phyloP scores from a whole-genome alignment of 2,888 invertebrate species.

The Sarcophaga subvicina region DNA sequence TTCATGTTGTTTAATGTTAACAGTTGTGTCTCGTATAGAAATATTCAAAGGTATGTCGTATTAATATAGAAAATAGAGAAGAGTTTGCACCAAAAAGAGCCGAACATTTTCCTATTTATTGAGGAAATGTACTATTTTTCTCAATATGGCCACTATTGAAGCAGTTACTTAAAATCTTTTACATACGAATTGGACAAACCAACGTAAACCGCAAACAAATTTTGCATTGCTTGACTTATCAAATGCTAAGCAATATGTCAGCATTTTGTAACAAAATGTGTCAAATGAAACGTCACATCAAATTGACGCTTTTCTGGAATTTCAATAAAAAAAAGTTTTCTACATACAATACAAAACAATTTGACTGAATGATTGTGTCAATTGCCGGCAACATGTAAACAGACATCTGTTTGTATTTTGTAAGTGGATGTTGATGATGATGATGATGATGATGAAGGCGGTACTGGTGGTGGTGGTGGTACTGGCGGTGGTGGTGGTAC shows the following conservation, averaged over 20 bases:
- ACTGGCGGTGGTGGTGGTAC: no score
- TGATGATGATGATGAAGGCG: neutral
- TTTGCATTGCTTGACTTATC: slow-evolving; percentile 21
- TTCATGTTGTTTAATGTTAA: no score
- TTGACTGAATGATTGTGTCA: slow-evolving; percentile 26
- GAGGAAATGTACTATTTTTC: no score
- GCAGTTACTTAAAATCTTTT: neutral
- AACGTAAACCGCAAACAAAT: slow-evolving; percentile 39
- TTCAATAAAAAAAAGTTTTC: slow-evolving; percentile 13
- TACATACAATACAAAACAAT: neutral
- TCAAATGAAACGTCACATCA: slow-evolving; percentile 30
- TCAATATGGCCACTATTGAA: neutral
- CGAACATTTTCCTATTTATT: no score
- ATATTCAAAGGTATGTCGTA: no score
- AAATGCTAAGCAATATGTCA: slow-evolving; percentile 12
- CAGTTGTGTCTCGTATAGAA: no score
- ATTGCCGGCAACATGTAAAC: neutral
- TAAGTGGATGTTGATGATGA: neutral
- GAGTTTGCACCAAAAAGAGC: no score
- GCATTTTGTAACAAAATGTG: slow-evolving; percentile 28
- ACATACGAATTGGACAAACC: neutral
- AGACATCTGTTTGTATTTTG: slow-evolving; percentile 17
- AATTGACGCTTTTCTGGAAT: slow-evolving; percentile 37
- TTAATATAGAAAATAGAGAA: no score
- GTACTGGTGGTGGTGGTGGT: slow-evolving; percentile 13